These are phyloP conservation scores for Cnemophilus loriae DNA, from an alignment of 2,113 vertebrate species.

Conservation along the genomic window DNA sequence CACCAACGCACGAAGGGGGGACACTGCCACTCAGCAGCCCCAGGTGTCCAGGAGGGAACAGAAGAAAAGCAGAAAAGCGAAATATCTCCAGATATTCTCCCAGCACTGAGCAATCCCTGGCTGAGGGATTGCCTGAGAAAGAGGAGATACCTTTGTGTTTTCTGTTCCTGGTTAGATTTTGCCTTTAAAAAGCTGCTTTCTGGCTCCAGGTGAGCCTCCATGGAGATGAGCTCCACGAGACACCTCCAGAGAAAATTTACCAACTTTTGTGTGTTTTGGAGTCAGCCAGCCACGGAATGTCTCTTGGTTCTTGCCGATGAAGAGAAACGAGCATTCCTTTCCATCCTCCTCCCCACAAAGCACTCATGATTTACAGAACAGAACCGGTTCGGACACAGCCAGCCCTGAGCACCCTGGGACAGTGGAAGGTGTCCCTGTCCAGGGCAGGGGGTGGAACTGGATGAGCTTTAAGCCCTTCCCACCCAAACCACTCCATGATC, in stretches of 20 bases:
- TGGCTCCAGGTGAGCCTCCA: not conserved
- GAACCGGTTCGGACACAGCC: not conserved
- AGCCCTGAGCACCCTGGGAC: not conserved
- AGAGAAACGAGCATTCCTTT: not conserved
- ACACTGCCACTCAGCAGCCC: not conserved
- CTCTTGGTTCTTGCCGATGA: not conserved
- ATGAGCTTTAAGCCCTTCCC: not conserved
- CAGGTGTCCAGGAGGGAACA: not conserved
- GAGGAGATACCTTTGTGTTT: not conserved
- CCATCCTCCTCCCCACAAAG: not conserved
- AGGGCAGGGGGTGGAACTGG: not conserved
- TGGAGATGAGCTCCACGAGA: fast-evolving
- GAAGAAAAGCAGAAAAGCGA: not conserved
- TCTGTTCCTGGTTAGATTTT: not conserved
- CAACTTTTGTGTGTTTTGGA: not conserved
- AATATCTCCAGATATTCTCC: not conserved
- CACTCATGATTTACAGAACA: not conserved
- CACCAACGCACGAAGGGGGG: fast-evolving
- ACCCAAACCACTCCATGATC: not conserved
- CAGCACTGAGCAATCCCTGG: not conserved
- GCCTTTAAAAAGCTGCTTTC: not conserved
- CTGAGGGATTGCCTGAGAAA: not conserved
- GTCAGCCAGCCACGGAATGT: fast-evolving
- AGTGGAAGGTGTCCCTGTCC: not conserved
- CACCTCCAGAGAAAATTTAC: not conserved